A percentile compares a stretch with the other conserved stretches of the same genome.
Evolutionary conservation across 1,140 invertebrate genomes (phyloP).

Genomic region (Lepidurus apus): DNA sequence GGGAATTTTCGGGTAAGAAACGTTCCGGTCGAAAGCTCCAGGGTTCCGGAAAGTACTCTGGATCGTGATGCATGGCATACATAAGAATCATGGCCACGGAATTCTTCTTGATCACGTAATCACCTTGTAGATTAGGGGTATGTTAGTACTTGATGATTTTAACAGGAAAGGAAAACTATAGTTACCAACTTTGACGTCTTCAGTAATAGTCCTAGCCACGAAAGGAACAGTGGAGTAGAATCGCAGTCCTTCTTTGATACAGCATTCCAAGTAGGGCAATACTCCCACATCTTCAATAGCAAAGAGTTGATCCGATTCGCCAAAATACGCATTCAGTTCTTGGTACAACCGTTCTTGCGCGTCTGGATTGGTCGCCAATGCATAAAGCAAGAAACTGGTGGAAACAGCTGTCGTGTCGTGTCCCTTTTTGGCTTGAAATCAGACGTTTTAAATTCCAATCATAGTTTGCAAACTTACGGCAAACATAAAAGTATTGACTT

Average conservation of each 20-base stretch:
- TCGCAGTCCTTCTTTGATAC: slow-evolving; percentile 57
- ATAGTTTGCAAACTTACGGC: slow-evolving; percentile 29
- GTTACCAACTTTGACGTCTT: slow-evolving; percentile 46
- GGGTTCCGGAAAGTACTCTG: slow-evolving; percentile 65
- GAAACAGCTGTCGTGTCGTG: slow-evolving; percentile 53
- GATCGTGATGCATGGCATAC: slow-evolving; percentile 59
- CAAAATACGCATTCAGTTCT: slow-evolving; percentile 32
- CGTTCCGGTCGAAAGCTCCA: slow-evolving; percentile 67
- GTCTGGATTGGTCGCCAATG: slow-evolving; percentile 45
- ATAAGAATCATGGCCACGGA: slow-evolving; percentile 45
- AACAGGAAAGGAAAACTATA: background rate
- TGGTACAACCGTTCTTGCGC: slow-evolving; percentile 46
- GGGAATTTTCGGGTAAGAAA: slow-evolving; percentile 56
- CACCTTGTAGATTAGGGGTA: slow-evolving; percentile 38
- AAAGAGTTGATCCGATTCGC: slow-evolving; percentile 19
- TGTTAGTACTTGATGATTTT: slow-evolving; percentile 1
- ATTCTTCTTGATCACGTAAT: slow-evolving; percentile 30
- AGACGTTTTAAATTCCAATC: background rate
- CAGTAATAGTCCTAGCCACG: slow-evolving; percentile 46
- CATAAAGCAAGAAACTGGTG: slow-evolving; percentile 45
- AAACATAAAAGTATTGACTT: slow-evolving; percentile 52
- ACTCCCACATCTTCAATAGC: slow-evolving; percentile 37
- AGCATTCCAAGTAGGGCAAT: slow-evolving; percentile 57
- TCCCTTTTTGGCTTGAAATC: slow-evolving; percentile 42
- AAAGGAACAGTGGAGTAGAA: slow-evolving; percentile 60